These are phyloP conservation scores for Mixornis gularis DNA, from an alignment of 2,113 vertebrate species.

Conservation along the genomic window DNA sequence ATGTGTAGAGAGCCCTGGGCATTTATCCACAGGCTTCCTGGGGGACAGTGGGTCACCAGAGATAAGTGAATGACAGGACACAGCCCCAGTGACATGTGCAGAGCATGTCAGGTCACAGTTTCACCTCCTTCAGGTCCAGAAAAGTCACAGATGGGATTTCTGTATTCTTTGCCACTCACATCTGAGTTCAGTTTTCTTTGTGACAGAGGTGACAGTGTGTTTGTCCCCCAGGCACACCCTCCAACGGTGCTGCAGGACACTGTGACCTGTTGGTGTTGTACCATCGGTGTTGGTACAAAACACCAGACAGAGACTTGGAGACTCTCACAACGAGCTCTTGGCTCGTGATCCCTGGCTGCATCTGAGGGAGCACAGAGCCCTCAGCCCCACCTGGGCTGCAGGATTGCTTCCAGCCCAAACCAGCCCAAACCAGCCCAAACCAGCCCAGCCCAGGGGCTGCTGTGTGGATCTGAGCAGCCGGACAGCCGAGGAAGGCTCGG, in stretches of 20 bases:
- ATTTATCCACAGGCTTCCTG: background rate
- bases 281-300: background rate
- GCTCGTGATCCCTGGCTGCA: background rate
- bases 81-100: background rate
- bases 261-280: background rate
- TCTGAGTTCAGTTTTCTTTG: background rate
- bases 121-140: background rate
- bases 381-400: accelerated
- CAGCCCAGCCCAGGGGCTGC: accelerated
- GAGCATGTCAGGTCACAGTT: background rate
- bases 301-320: background rate
- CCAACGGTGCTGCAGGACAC: accelerated
- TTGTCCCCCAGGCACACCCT: background rate
- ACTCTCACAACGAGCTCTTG: background rate
- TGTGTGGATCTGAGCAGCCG: background rate
- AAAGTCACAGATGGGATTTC: background rate
- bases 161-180: background rate
- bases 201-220: background rate
- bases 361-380: accelerated
- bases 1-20: background rate
- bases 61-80: background rate
- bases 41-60: background rate
- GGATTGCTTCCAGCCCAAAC: background rate
- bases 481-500: background rate
- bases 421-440: too few relatives aligned